phyloP scores from a whole-genome alignment of 2,113 vertebrate species.

The Grammomys dolichurus region DNA sequence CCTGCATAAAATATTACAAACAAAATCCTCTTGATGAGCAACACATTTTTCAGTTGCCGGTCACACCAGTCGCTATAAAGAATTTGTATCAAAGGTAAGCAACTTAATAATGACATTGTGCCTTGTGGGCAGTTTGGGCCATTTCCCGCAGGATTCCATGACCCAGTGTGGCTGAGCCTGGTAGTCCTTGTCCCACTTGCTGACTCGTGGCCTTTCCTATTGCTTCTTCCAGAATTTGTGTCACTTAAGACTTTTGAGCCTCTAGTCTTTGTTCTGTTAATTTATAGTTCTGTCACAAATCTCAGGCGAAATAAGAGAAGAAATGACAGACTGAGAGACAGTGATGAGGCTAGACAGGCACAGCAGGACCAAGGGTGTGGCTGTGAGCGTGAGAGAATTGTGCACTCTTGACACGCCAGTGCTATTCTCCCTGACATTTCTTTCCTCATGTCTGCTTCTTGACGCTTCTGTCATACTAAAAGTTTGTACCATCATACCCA shows the following conservation, averaged over 20 bases:
- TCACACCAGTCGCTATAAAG: slow-evolving; percentile 92
- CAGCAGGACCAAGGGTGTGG: neutral
- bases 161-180: neutral
- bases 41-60: slow-evolving; percentile 93
- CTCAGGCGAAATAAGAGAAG: neutral
- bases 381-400: neutral
- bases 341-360: neutral
- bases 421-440: neutral
- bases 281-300: neutral
- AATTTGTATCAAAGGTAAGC: slow-evolving; percentile 95
- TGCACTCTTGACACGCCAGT: neutral
- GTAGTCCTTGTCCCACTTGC: neutral
- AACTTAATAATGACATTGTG: neutral
- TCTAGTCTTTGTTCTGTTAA: slow-evolving; percentile 5
- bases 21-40: slow-evolving; percentile 93
- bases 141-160: neutral
- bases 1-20: slow-evolving; percentile 95
- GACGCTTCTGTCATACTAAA: neutral
- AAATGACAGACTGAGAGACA: neutral
- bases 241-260: neutral
- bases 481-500: neutral
- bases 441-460: neutral
- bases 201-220: neutral
- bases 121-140: neutral
- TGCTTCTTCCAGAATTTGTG: neutral